Conservation (phyloP, 1,140 invertebrate genomes). For the Pinna nobilis region DNA sequence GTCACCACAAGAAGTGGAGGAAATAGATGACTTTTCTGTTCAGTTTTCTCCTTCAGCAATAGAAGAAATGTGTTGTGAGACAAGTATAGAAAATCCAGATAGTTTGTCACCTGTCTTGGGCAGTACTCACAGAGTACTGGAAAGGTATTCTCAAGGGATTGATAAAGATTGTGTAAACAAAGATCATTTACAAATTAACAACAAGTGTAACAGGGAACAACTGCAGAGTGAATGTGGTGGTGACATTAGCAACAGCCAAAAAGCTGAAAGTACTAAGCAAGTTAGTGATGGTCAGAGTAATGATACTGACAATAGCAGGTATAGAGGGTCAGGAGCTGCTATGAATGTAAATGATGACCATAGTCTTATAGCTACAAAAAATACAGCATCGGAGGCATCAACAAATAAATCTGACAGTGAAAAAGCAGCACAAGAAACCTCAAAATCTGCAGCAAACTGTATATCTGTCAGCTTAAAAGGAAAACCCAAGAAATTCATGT, state of each 20-base stretch:
- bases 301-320: no score
- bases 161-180: not conserved
- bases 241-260: no score
- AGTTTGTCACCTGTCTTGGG: not conserved
- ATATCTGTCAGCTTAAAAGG: constrained; percentile 5
- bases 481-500: constrained; percentile 44
- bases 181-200: not conserved
- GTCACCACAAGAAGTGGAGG: no score
- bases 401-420: not conserved
- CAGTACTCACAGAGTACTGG: no score
- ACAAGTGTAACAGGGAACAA: not conserved
- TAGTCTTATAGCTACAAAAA: not conserved
- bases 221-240: not conserved
- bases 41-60: constrained; percentile 49
- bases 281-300: no score
- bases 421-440: not conserved
- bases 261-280: no score
- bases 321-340: not conserved
- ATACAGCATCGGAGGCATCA: not conserved
- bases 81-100: constrained; percentile 1
- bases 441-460: not conserved
- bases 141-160: no score
- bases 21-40: constrained; percentile 37
- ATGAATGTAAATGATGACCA: not conserved
- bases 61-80: constrained; percentile 47